phyloP scores from a whole-genome alignment of 2,888 invertebrate species.

The Rhagophthalmus giganteus region DNA sequence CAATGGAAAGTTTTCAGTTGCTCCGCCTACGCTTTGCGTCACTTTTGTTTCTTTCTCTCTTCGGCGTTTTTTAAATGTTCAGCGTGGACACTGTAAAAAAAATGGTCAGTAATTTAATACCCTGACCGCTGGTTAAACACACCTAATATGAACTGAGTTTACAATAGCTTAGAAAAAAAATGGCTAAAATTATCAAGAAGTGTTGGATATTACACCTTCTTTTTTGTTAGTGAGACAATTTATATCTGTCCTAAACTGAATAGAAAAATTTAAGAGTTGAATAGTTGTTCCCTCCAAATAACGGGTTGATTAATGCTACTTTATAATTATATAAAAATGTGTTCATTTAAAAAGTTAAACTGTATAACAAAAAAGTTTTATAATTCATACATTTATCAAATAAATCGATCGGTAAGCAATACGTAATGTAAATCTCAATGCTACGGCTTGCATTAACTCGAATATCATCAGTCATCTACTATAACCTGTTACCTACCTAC shows the following conservation, averaged over 20 bases:
- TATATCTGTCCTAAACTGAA: constrained; percentile 8
- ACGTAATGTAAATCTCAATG: constrained; percentile 52
- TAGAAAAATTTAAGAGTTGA: neutral
- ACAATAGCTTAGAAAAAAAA: constrained; percentile 37
- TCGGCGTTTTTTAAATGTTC: constrained; percentile 43
- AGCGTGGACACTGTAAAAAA: constrained; percentile 49
- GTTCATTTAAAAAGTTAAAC: neutral
- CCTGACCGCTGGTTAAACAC: constrained; percentile 52
- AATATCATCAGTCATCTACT: constrained; percentile 46
- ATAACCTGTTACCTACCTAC: too few species aligned
- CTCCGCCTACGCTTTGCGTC: constrained; percentile 50
- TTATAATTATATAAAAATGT: neutral
- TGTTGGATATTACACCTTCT: constrained; percentile 38
- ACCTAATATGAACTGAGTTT: constrained; percentile 49
- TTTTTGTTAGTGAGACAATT: constrained; percentile 11
- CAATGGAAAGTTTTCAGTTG: constrained; percentile 53
- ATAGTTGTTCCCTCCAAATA: neutral
- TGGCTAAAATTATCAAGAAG: constrained; percentile 22
- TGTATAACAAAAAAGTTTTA: neutral
- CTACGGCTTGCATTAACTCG: constrained; percentile 50
- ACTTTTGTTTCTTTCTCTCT: constrained; percentile 47
- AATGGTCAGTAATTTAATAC: constrained; percentile 55
- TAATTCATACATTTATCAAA: constrained; percentile 4
- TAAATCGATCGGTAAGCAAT: constrained; percentile 23
- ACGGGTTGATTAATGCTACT: neutral